phyloP scores from a whole-genome alignment of 2,113 vertebrate species.

The Herpailurus yagouaroundi region DNA sequence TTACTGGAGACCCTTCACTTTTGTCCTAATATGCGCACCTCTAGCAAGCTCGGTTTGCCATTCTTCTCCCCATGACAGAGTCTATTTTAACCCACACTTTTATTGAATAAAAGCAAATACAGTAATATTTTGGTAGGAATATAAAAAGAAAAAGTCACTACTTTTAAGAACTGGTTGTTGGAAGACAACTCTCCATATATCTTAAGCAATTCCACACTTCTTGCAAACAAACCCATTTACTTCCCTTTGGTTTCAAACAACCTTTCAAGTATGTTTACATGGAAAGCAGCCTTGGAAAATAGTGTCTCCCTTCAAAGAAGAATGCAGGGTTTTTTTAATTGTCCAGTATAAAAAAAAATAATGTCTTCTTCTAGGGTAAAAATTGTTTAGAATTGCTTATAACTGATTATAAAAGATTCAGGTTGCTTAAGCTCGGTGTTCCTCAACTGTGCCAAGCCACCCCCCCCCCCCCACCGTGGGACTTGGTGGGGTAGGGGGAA shows the following conservation, averaged over 20 bases:
- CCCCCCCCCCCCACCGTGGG: neutral
- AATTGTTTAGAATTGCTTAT: neutral
- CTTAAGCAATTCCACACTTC: neutral
- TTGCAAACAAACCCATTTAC: neutral
- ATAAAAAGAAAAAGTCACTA: neutral
- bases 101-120: neutral
- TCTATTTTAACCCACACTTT: neutral
- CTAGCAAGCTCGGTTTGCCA: neutral
- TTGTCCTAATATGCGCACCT: neutral
- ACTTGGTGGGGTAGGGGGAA: neutral
- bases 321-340: neutral
- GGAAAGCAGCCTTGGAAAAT: neutral
- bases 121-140: neutral
- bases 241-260: neutral
- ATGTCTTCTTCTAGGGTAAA: neutral
- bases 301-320: neutral
- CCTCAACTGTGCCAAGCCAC: neutral
- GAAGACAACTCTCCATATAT: neutral
- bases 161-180: neutral
- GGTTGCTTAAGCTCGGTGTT: neutral
- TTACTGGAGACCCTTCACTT: neutral
- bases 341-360: neutral
- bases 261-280: neutral
- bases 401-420: neutral
- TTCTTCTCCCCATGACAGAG: neutral